Evolutionary conservation across 2,113 vertebrate genomes (phyloP), one percentile per base, ranked within the genome.

Genomic region (Tor tambroides): DNA sequence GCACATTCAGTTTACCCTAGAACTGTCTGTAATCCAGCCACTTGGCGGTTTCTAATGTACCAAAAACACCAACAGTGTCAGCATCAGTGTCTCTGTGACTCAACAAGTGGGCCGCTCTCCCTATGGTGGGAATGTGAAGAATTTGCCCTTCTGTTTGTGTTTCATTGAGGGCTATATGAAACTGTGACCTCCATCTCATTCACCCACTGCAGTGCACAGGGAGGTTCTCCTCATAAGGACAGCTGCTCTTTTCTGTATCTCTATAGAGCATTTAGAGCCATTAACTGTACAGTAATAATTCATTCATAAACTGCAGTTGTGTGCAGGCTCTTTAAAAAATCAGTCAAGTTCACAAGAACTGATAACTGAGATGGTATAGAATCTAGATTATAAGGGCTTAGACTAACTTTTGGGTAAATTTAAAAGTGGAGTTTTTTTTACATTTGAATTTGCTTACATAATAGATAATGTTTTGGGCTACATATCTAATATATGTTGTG

Each of bases 141-240:
- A 92, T 93, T 4, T 86, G 38, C 61, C 30, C 74, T 23, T 84
- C 21, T 92, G 88, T 93, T 91, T 91, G 59, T 76, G 19, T 90
- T 92, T 93, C 79, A 93, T 94, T 92, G 89, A 79, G 35, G 59
- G 30, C 86, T 65, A 28, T 21, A 19, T 84, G 30, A 43, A 61
- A 59, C n/a, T 51, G 19, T 65, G 15, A 15, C 59, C 28, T 59
- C 56, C 0, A 38, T n/a, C 30, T 61, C 32, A 26, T 80, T 41
- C n/a, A 28, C 21, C 46, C n/a, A 65, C 59, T 41, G 5, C 30
- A 41, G 63, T 21, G 46, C 30, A 63, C 54, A 0, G 46, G 59
- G 61, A n/a, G 83, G 23, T 69, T 51, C 9, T 56, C 63, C 2
- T 28, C 46, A 41, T 61, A 2, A 72, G 65, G 61, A 86, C 75